These are phyloP conservation scores for rat (Rattus norvegicus) DNA, from an alignment of 2,113 vertebrate species.

Conservation along the genomic window GRCr8 NC_086030.1:44230501-44231000, in stretches of 20 bases:
- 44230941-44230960: background rate
- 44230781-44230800: background rate
- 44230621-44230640: constrained; percentile 25
- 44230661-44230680: background rate
- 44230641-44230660: background rate
- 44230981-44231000: background rate
- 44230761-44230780: background rate
- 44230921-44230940: background rate
- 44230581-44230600: background rate
- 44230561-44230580: constrained; percentile 15
- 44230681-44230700: background rate
- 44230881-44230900: too few relatives aligned
- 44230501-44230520: background rate
- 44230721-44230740: rapidly evolving
- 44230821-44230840: background rate
- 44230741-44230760: background rate
- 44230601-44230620: background rate
- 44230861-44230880: background rate
- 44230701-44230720: background rate
- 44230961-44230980: background rate
- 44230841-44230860: background rate
- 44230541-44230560: background rate
- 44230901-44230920: rapidly evolving
- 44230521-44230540: constrained; percentile 36
- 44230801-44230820: background rate